These are phyloP conservation scores for Gallinago stenura DNA, from an alignment of 2,797 vertebrate species.

Conservation along the genomic window DNA sequence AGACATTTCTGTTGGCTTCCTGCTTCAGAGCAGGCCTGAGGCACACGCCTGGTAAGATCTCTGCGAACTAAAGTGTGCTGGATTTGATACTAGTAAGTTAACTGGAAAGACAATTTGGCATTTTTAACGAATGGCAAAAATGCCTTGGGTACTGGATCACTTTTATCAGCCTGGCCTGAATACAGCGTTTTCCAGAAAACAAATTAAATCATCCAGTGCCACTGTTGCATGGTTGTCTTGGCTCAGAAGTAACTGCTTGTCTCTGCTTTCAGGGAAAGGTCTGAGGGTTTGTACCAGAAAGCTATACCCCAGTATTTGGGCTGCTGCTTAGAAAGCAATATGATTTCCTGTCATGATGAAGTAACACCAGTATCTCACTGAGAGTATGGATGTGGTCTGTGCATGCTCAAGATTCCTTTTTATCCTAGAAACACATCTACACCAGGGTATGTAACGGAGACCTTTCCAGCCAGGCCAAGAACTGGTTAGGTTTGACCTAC, in stretches of 20 bases:
- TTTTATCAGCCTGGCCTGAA: background rate
- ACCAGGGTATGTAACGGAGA: background rate
- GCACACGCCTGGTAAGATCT: background rate
- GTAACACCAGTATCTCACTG: background rate
- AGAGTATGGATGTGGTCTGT: accelerated
- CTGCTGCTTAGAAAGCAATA: background rate
- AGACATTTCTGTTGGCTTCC: background rate
- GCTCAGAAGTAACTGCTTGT: background rate
- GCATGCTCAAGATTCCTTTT: background rate
- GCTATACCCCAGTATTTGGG: background rate
- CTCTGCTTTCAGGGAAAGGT: background rate
- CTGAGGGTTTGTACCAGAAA: background rate
- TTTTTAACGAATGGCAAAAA: constrained; percentile 3
- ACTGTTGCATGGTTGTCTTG: background rate
- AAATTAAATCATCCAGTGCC: background rate
- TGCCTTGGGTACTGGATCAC: background rate
- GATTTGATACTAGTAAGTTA: background rate
- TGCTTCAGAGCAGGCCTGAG: background rate
- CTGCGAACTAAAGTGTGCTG: background rate
- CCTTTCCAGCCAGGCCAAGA: background rate
- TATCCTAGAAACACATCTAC: background rate
- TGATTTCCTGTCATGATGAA: background rate
- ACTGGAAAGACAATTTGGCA: background rate
- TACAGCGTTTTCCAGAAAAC: background rate
- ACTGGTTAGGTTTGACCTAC: background rate